Base-by-base conservation (phyloP, 2,888 invertebrate genomes). In the Cryptus viduatorius region DNA sequence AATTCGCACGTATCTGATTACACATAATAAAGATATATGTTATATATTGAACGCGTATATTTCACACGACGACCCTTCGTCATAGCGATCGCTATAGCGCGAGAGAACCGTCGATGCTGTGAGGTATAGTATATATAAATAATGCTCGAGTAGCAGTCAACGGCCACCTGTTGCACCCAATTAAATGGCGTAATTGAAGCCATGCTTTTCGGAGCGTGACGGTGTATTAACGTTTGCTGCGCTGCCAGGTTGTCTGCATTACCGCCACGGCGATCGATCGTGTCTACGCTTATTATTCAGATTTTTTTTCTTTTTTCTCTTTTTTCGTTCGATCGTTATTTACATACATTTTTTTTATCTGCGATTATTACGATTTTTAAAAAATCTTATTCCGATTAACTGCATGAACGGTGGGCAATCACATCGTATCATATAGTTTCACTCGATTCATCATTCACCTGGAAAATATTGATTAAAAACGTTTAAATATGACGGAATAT, bases 131-230 rank as follows among this genome's bases (percentile, higher is more conserved):
- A 42, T 31, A 61, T 37, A 42, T 31, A 67, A 56, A 44, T 73
- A 76, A 78, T 64, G 71, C 53, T 29, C 73, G 77, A 19, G 64
- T 44, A 72, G 64, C 78, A 59, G 59, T 12, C 64, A 71, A 76
- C 78, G 65, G 75, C 86, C 85, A 88, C 86, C 87, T 88, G 90
- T 90, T 90, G 90, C 89, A 90, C 88, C 88, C 89, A 89, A 90
- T 90, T 89, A 88, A 91, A 89, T 88, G 87, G 85, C 90, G 88
- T 89, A 90, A 91, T 90, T 88, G 89, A 89, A 86, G 85, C 86
- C 67, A 71, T 88, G 89, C 83, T 89, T 90, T 91, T 89, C 87
- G 90, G 89, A 91, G 89, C 91, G 88, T 90, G 84, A 90, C 90
- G 83, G 79, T 42, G 42, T 80, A 82, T 72, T 65, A 82, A 78